Base-by-base conservation (phyloP, 2,888 invertebrate species). In the Mesorhabditis belari region DNA sequence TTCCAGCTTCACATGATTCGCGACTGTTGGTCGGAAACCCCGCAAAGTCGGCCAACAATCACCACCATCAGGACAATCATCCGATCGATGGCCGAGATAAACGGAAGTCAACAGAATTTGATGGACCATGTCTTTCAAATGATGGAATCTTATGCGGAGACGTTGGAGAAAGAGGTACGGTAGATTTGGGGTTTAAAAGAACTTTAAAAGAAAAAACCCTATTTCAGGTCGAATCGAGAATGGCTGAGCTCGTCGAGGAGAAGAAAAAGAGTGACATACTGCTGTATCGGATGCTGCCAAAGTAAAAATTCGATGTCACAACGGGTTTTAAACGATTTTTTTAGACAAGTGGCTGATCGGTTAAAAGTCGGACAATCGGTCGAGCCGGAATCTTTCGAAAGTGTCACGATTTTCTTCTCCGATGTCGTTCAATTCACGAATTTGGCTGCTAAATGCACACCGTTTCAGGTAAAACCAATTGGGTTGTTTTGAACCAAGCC, bases 111-210 rank as follows among this genome's bases (percentile, higher is more conserved):
- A n/a, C n/a, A n/a, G n/a, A 75, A 75, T 61, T 65, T 78, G 25
- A 78, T 78, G 77, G 78, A 78, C 62, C 77, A 78, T 58, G 77
- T 78, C 23, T 78, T 78, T 66, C 66, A 66, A 19, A 71, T 77
- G 57, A 63, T 78, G 29, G 78, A 78, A 55, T 65, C 71, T 29
- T 70, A 75, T 49, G 75, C 75, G 6, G 66, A 63, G 6, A 68
- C 65, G 49, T 57, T 75, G 28, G 75, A 75, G 55, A 67, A 70
- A 23, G 75, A 75, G 57, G 75, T 75, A 12, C n/a, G n/a, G n/a
- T n/a, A n/a, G n/a, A n/a, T n/a, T n/a, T n/a, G n/a, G n/a, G n/a
- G n/a, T n/a, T n/a, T n/a, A n/a, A n/a, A n/a, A n/a, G n/a, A n/a
- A n/a, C 64, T 66, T 19, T n/a, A n/a, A n/a, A n/a, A n/a, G n/a